Base-by-base conservation (phyloP, 2,113 vertebrate genomes). In the Toxostoma redivivum region DNA sequence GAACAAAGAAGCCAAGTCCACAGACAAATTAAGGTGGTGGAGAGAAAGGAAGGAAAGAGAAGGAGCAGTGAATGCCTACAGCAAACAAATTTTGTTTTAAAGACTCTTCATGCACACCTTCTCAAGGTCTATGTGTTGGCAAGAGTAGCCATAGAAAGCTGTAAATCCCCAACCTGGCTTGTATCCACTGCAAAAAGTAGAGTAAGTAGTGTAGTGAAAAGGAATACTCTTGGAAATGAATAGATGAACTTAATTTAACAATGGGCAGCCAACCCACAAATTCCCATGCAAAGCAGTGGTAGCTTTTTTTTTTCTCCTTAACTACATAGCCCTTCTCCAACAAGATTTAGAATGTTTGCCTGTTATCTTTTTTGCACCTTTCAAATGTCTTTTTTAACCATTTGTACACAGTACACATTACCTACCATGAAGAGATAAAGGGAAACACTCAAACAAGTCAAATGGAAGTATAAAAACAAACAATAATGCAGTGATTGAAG, bases 1-100 rank as follows among this genome's bases (percentile, higher is more conserved):
- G 97, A 98, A 98, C 96, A 98, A 98, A 98, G 97, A 91, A 97
- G 98, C 97, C 98, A 98, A 98, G 88, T 97, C 94, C 94, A 94
- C 97, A 97, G 97, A 96, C 94, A 97, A 98, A 96, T 92, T 95
- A 96, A 97, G 97, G 94, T 98, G 93, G 94, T 56, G 95, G 96
- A 62, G 93, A 66, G 18, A 33, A 67, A 86, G 76, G 64, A 82
- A 64, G 62, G 54, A 77, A 70, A 81, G 27, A 37, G 27, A 88
- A 33, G 3, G 20, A 90, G 27, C 38, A 73, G 50, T 56, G 76
- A 96, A 90, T 80, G 85, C 70, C 90, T 83, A 79, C 90, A 83
- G 81, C 74, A 95, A 88, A 92, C 71, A 90, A 92, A 56, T 92
- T 96, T 97, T 95, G 88, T 93, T 97, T 95, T 96, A 85, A 97